These are phyloP conservation scores for Halcyon leucocephala DNA, from an alignment of 2,797 vertebrate species.

Conservation along the genomic window DNA sequence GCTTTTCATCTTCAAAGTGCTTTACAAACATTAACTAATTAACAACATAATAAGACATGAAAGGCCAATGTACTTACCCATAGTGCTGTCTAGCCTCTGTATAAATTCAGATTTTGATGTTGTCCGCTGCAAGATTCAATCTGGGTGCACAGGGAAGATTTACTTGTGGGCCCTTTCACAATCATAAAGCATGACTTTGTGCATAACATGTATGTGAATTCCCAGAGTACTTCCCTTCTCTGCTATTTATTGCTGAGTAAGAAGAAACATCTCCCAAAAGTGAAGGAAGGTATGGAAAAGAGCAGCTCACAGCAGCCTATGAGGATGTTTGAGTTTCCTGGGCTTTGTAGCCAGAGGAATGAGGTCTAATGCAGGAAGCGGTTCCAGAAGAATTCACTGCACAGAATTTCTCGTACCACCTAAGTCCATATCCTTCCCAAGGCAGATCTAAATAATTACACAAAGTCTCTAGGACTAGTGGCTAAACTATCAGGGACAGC, in stretches of 20 bases:
- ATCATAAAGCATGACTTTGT: not conserved
- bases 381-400: not conserved
- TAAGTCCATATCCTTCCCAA: not conserved
- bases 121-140: conserved; percentile 23
- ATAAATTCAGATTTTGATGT: conserved; percentile 66
- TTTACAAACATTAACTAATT: conserved; percentile 79
- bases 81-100: conserved; percentile 28
- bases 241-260: not conserved
- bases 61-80: conserved; percentile 57
- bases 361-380: not conserved
- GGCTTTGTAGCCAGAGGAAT: not conserved
- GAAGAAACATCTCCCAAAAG: not conserved
- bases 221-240: not conserved
- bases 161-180: not conserved
- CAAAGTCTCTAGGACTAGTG: not conserved
- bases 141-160: not conserved
- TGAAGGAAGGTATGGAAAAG: not conserved
- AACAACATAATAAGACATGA: conserved; percentile 76
- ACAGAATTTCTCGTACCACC: not conserved
- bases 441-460: not conserved
- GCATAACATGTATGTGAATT: not conserved
- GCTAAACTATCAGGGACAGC: not conserved
- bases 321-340: not conserved
- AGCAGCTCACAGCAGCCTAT: not conserved
- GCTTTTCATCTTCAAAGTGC: conserved; percentile 77